These are phyloP conservation scores for Psix sp. DNA, from an alignment of 1,140 invertebrate species.

Conservation along the genomic window DNA sequence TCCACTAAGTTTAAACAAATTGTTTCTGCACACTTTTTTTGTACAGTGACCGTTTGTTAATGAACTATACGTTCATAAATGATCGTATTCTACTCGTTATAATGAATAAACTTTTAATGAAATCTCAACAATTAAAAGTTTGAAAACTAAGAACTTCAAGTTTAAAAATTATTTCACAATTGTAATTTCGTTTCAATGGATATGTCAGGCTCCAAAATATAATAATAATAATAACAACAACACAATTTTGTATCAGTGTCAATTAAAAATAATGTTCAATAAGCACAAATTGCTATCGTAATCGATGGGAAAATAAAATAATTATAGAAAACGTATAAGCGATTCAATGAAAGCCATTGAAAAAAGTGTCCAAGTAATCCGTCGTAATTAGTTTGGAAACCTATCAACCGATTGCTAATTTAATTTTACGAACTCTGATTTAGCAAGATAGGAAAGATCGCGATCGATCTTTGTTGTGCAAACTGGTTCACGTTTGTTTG, in stretches of 20 bases:
- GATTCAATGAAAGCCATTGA: not conserved
- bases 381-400: conserved; percentile 42
- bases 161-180: conserved; percentile 41
- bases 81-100: conserved; percentile 11
- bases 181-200: conserved; percentile 12
- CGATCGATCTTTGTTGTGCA: not conserved
- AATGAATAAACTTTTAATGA: conserved; percentile 56
- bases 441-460: not conserved
- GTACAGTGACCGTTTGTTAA: conserved; percentile 24
- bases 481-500: too few relatives aligned
- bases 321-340: not conserved
- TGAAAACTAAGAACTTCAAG: conserved; percentile 36
- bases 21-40: conserved; percentile 4
- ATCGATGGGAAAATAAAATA: conserved; percentile 2
- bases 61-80: conserved; percentile 25
- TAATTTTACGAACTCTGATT: conserved; percentile 34
- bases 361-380: conserved; percentile 4
- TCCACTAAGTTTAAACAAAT: too few relatives aligned
- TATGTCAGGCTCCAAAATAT: not conserved
- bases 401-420: conserved; percentile 23
- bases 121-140: conserved; percentile 45
- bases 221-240: too few relatives aligned
- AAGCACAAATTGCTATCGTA: too few relatives aligned
- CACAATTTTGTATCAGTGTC: too few relatives aligned
- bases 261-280: too few relatives aligned